These are phyloP conservation scores for Hydrolagus colliei DNA, from an alignment of 2,797 vertebrate species.

Conservation along the genomic window DNA sequence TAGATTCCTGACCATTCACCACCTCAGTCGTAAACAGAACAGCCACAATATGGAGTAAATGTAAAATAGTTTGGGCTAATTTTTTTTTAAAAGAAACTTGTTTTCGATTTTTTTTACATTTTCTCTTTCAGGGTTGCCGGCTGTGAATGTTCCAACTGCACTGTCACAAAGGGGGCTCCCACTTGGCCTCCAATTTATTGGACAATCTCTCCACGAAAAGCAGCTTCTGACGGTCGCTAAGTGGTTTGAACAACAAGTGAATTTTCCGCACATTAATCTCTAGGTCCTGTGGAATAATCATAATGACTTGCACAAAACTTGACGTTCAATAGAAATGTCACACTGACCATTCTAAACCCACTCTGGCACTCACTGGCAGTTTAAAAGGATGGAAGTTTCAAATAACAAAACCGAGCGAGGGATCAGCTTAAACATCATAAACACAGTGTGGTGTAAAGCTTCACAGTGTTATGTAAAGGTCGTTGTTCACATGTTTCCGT, in stretches of 20 bases:
- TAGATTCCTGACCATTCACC: neutral
- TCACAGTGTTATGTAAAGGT: too few species aligned
- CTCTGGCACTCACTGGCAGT: too few species aligned
- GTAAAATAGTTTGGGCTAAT: neutral
- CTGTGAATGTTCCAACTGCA: slow-evolving; percentile 71
- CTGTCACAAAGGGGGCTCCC: slow-evolving; percentile 80
- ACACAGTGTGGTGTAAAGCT: too few species aligned
- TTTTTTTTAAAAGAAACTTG: neutral
- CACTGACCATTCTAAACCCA: too few species aligned
- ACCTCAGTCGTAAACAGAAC: neutral
- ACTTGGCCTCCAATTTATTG: slow-evolving; percentile 83
- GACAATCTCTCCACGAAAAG: slow-evolving; percentile 68
- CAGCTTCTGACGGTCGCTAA: slow-evolving; percentile 75
- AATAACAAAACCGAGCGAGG: too few species aligned
- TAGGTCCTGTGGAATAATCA: slow-evolving; percentile 34
- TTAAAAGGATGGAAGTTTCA: too few species aligned
- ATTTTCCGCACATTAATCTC: slow-evolving; percentile 69
- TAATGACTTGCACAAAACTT: neutral
- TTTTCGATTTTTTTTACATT: slow-evolving; percentile 20
- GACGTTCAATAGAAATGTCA: too few species aligned
- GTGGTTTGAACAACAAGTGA: slow-evolving; percentile 83
- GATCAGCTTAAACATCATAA: too few species aligned
- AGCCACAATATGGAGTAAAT: neutral
- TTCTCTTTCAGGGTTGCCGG: slow-evolving; percentile 71
- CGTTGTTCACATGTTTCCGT: too few species aligned